Evolutionary conservation across 2,888 invertebrate genomes (phyloP).

Genomic region (Therioaphis trifolii): DNA sequence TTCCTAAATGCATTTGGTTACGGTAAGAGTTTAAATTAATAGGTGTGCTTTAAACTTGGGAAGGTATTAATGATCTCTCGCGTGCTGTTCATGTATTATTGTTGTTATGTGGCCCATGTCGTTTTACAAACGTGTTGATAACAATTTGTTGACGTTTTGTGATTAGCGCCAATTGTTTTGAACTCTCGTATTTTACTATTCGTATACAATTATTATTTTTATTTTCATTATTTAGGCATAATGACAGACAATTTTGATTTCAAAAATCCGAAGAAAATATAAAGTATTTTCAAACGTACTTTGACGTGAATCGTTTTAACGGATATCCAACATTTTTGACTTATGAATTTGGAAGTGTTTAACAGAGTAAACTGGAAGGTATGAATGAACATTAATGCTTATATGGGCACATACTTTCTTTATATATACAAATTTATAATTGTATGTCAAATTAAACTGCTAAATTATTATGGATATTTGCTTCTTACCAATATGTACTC

Average conservation of each 20-base stretch:
- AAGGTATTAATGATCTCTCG: no score
- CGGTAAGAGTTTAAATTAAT: no score
- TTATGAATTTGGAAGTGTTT: constrained; percentile 86
- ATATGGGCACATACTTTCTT: no score
- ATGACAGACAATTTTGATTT: neutral
- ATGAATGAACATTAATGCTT: constrained; percentile 66
- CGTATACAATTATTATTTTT: neutral
- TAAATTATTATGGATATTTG: no score
- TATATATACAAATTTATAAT: no score
- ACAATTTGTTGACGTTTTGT: constrained; percentile 50
- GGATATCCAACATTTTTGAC: constrained; percentile 41
- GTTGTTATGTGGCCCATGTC: no score
- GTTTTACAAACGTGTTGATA: constrained; percentile 41
- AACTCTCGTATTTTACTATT: neutral
- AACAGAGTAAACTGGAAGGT: constrained; percentile 85
- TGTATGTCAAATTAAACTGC: no score
- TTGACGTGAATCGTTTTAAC: neutral
- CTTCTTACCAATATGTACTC: no score
- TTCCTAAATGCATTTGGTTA: no score
- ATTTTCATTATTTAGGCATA: neutral
- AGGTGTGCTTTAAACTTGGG: no score
- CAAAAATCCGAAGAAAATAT: neutral
- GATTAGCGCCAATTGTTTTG: constrained; percentile 53
- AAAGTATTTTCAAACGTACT: constrained; percentile 38
- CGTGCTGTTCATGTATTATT: no score